Percentiles rank a stretch among this genome's conserved stretches.
These are phyloP conservation scores for Coregonus sp. DNA, from an alignment of 2,797 vertebrate genomes.

Conservation along the genomic window DNA sequence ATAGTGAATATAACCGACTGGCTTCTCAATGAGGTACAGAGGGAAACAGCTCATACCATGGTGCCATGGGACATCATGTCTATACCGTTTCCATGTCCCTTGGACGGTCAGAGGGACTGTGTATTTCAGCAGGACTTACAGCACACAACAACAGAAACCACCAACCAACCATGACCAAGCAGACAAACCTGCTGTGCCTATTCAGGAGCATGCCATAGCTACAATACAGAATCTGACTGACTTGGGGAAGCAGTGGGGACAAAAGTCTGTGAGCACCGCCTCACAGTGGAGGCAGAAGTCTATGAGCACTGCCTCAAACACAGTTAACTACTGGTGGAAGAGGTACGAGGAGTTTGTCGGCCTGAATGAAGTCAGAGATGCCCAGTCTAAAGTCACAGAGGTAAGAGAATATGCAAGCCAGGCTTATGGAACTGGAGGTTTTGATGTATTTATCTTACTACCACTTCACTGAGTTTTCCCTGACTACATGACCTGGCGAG, in stretches of 20 bases:
- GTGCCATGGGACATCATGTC: slow-evolving; percentile 68
- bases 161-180: slow-evolving; percentile 50
- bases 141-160: slow-evolving; percentile 55
- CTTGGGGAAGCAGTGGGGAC: slow-evolving; percentile 77
- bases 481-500: neutral
- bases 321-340: slow-evolving; percentile 86
- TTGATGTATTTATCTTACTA: neutral
- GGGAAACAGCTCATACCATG: slow-evolving; percentile 58
- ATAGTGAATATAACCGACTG: slow-evolving; percentile 3
- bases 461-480: neutral
- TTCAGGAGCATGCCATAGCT: slow-evolving; percentile 59
- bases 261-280: slow-evolving; percentile 67
- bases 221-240: slow-evolving; percentile 71
- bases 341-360: slow-evolving; percentile 95
- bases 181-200: slow-evolving; percentile 37
- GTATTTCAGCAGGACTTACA: slow-evolving; percentile 67
- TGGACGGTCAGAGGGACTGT: slow-evolving; percentile 56
- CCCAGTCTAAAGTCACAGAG: slow-evolving; percentile 91
- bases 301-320: slow-evolving; percentile 63
- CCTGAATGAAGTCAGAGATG: slow-evolving; percentile 88
- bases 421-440: neutral
- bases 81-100: slow-evolving; percentile 51
- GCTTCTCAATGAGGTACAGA: slow-evolving; percentile 65
- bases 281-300: slow-evolving; percentile 75
- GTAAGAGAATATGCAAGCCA: slow-evolving; percentile 68